Conservation (phyloP, 2,113 vertebrate genomes). For the Hucho hucho region DNA sequence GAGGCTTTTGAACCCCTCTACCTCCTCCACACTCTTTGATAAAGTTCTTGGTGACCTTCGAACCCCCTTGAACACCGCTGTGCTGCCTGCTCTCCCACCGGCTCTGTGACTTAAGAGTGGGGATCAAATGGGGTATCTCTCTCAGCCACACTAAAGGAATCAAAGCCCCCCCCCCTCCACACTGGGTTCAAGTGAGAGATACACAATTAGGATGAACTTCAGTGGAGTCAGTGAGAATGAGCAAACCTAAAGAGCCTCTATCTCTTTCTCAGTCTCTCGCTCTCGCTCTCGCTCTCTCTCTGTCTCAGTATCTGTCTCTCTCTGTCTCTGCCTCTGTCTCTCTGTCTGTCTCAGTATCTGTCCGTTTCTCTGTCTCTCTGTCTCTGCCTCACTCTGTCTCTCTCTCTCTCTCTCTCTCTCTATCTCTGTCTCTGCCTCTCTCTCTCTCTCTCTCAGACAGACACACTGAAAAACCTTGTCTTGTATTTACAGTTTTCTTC, state of each 20-base stretch:
- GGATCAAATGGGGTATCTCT: constrained; percentile 45
- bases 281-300: constrained; percentile 9
- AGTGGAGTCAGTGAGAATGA: constrained; percentile 28
- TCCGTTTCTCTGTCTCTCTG: not conserved
- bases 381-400: too few relatives aligned
- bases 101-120: constrained; percentile 28
- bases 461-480: not conserved
- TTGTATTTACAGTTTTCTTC: not conserved
- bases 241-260: not conserved
- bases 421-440: not conserved
- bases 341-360: constrained; percentile 16
- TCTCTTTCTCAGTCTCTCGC: not conserved
- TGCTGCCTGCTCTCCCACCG: not conserved
- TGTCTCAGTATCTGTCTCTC: constrained; percentile 22
- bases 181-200: constrained; percentile 40
- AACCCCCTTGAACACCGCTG: constrained; percentile 2
- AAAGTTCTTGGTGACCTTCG: constrained; percentile 27
- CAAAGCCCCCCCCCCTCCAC: constrained; percentile 39
- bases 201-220: constrained; percentile 44
- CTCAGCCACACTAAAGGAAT: constrained; percentile 27
- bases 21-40: constrained; percentile 27
- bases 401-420: constrained; percentile 5
- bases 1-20: not conserved
- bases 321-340: constrained; percentile 7
- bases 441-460: not conserved